Base-by-base conservation (phyloP, 2,888 invertebrate species). In the Synanthedon myopaeformis region DNA sequence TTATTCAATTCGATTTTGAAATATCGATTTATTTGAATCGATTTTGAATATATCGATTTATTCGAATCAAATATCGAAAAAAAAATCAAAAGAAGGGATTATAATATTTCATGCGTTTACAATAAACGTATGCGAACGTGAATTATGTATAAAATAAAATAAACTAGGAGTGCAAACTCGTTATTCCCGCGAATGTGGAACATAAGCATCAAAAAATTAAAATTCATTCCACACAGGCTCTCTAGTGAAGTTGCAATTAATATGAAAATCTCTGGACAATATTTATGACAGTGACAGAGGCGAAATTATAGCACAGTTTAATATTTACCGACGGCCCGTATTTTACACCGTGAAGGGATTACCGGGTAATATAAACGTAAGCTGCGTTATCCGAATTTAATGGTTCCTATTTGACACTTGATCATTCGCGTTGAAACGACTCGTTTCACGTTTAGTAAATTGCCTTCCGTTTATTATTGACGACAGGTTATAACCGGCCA, bases 251-350 rank as follows among this genome's bases (percentile, higher is more conserved):
- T 74, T 70, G 70, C 72, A 79, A 80, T 79, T 79, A 82, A 79
- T 79, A 80, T 78, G 75, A 81, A 81, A 79, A 78, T 79, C 74
- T 74, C 70, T 67, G 72, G 68, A 72, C 74, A 72, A 76, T 79
- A 82, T 83, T 81, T 83, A 83, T 76, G 75, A 73, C 73, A 75
- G 70, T 70, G 72, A 75, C 76, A 74, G 71, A 62, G 59, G 72
- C 70, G 65, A 75, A 81, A 82, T 82, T 79, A 80, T 76, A 74
- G 71, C 74, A 58, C 66, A 74, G 70, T 79, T 77, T 79, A 81
- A 83, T 84, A 78, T 84, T 82, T 79, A 82, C 82, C 73, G 77
- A 78, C 74, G 70, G 69, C 70, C 65, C 78, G 75, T 82, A 83
- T 82, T 82, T 84, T 79, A 79, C 77, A 74, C 72, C 74, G 73